A percentile compares a stretch with the other conserved stretches of the same genome.
phyloP scores from a whole-genome alignment of 2,113 vertebrate species.

The Trogon surrucura region DNA sequence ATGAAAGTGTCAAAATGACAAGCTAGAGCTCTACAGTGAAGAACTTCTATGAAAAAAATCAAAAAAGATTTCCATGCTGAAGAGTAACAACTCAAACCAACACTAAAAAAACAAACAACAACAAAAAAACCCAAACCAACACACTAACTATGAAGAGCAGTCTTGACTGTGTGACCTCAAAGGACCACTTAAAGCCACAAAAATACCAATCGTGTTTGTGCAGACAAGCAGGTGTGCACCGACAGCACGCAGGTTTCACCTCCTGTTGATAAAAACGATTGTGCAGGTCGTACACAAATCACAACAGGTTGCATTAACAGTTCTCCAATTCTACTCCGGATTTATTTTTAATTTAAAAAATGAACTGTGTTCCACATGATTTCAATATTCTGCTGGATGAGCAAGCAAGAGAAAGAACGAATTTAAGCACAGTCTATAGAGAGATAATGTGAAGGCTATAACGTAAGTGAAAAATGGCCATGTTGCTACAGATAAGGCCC shows the following conservation, averaged over 20 bases:
- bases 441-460: conserved; percentile 52
- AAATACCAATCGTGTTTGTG: not conserved
- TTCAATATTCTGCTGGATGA: conserved; percentile 25
- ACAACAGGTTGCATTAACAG: not conserved
- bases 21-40: not conserved
- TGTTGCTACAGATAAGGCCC: conserved; percentile 26
- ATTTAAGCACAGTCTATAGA: not conserved
- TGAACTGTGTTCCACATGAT: not conserved
- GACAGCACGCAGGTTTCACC: not conserved
- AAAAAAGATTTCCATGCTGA: not conserved
- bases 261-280: not conserved
- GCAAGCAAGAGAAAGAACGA: not conserved
- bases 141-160: not conserved
- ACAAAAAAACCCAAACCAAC: not conserved
- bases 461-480: conserved; percentile 12
- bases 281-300: not conserved
- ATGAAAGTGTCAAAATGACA: not conserved
- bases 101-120: not conserved
- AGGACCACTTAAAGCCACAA: not conserved
- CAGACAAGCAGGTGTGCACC: not conserved
- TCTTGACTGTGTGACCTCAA: not conserved
- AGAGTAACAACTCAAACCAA: not conserved
- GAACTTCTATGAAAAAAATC: not conserved
- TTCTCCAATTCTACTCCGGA: not conserved
- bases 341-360: not conserved